Base-by-base conservation (phyloP, 2,113 vertebrate species). In the Melanerpes aurifrons region DNA sequence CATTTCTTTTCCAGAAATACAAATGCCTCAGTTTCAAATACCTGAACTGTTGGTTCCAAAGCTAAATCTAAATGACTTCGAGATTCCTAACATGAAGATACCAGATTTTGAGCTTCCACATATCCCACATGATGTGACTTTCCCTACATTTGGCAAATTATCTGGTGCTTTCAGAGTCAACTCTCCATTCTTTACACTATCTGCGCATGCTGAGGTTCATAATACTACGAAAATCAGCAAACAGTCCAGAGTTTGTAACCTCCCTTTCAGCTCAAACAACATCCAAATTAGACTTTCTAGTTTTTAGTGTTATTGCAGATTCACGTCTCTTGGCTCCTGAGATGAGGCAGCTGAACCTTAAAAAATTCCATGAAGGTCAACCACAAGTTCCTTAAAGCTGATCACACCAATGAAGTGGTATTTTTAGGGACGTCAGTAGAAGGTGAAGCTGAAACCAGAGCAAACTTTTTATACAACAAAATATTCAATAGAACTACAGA, bases 71-170 rank as follows among this genome's bases (percentile, higher is more conserved):
- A 96, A 92, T 84, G 95, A 98, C 64, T 94, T 98, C 83, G 93
- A 98, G 80, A 94, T 99, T 89, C 97, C 98, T 94, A 95, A 95
- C 53, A 53, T 98, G 81, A 88, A 94, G 62, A 98, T 98, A 87
- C 98, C 98, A 82, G 97, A 98, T 74, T 98, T 98, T 76, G 97
- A 98, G 64, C 90, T 99, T 37, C 98, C 98, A 63, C 89, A 26
- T 26, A 92, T 99, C 89, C 96, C 98, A 77, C 97, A 97, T 93
- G 97, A 98, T 48, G 72, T 98, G 22, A 96, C 97, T 71, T 35
- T 98, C 35, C 98, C 98, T 76, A 95, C 97, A 76, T 99, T 99
- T 92, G 98, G 99, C 54, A 99, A 98, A 91, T 94, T 99, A 20
- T 95, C 97, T 58, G 97, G 98, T 72, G 86, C 97, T 95, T 98